Conservation (phyloP, 2,797 vertebrate genomes). For the Picus viridis region DNA sequence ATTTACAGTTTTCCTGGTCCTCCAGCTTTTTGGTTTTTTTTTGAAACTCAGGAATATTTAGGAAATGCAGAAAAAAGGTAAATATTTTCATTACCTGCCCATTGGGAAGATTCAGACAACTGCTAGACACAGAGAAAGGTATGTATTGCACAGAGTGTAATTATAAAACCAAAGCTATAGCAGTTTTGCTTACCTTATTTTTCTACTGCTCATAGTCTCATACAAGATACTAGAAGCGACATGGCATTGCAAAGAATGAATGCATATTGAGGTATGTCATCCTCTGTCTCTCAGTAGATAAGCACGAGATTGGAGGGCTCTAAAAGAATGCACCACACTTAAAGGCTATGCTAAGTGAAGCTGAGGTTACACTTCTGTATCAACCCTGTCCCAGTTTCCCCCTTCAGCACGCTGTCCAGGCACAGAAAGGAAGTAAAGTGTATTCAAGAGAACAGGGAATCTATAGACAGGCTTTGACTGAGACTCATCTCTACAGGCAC, state of each 20-base stretch:
- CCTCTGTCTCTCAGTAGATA: neutral
- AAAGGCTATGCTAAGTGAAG: neutral
- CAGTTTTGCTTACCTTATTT: neutral
- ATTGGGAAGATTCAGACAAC: neutral
- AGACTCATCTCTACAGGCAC: neutral
- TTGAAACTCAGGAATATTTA: neutral
- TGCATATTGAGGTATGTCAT: neutral
- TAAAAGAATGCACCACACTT: neutral
- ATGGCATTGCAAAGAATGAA: neutral
- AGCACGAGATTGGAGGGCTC: neutral
- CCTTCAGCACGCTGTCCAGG: neutral
- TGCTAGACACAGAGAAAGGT: neutral
- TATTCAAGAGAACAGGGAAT: neutral
- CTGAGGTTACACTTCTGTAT: neutral
- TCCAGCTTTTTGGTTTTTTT: neutral
- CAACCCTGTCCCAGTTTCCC: neutral
- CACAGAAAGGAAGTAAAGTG: neutral
- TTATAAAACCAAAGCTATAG: neutral
- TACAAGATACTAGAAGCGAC: neutral
- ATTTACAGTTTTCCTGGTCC: neutral
- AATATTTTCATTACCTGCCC: neutral
- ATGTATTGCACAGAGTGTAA: neutral
- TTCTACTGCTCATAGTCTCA: neutral
- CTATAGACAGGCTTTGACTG: neutral
- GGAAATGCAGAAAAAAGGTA: neutral